Percentiles rank a stretch among this genome's conserved stretches.
phyloP scores from a whole-genome alignment of 2,888 invertebrate genomes.

The Agrotis puta region DNA sequence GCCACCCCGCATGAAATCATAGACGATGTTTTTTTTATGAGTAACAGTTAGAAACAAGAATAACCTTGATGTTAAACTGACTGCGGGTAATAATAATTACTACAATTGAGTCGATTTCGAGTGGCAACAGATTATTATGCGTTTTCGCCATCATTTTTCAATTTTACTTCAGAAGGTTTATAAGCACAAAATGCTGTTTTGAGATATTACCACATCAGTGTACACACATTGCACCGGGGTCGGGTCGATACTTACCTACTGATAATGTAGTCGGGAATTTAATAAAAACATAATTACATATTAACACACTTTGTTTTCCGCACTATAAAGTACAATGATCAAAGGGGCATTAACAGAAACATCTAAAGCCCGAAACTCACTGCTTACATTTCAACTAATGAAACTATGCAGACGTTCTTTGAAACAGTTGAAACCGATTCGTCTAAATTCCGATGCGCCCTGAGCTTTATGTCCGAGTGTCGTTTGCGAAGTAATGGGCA shows the following conservation, averaged over 20 bases:
- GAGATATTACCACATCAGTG: not conserved
- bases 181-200: not conserved
- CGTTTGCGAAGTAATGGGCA: constrained; percentile 60
- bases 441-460: constrained; percentile 60
- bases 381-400: constrained; percentile 38
- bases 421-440: constrained; percentile 58
- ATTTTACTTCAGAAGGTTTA: too few species aligned
- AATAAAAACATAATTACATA: constrained; percentile 1
- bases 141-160: not conserved
- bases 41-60: constrained; percentile 20
- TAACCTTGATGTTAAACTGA: constrained; percentile 3
- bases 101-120: not conserved
- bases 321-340: constrained; percentile 19
- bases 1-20: constrained; percentile 16
- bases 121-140: not conserved
- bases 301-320: constrained; percentile 10
- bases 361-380: constrained; percentile 25
- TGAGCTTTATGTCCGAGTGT: constrained; percentile 53
- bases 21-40: constrained; percentile 10
- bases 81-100: constrained; percentile 19
- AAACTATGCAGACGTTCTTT: constrained; percentile 53
- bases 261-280: constrained; percentile 10
- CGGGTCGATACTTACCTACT: not conserved
- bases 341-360: constrained; percentile 22
- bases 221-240: not conserved